Conservation (phyloP, 2,888 invertebrate genomes). For the Timema cristinae region DNA sequence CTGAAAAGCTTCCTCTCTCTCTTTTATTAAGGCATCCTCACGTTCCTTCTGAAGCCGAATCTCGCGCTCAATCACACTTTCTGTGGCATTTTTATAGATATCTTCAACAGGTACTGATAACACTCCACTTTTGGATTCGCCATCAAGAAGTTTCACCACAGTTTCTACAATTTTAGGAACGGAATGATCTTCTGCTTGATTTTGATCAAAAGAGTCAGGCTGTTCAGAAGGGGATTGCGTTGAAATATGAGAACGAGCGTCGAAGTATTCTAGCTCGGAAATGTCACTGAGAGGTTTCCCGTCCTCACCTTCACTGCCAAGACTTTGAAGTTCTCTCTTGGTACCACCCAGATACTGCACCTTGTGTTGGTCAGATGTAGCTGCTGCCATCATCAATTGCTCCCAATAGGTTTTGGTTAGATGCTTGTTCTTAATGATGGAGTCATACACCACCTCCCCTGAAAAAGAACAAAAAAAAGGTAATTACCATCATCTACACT, state of each 20-base stretch:
- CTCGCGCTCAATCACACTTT: slow-evolving; percentile 48
- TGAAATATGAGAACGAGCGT: slow-evolving; percentile 29
- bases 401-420: slow-evolving; percentile 41
- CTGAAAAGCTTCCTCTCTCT: slow-evolving; percentile 28
- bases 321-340: slow-evolving; percentile 10
- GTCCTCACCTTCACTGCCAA: slow-evolving; percentile 21
- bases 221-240: slow-evolving; percentile 24
- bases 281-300: slow-evolving; percentile 28
- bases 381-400: slow-evolving; percentile 37
- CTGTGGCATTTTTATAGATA: slow-evolving; percentile 30
- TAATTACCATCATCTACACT: too few relatives aligned
- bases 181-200: neutral
- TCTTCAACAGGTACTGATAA: slow-evolving; percentile 3
- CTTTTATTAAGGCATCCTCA: slow-evolving; percentile 42
- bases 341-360: neutral
- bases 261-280: slow-evolving; percentile 31
- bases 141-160: slow-evolving; percentile 25
- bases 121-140: neutral
- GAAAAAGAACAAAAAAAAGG: slow-evolving; percentile 23
- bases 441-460: slow-evolving; percentile 40
- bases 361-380: slow-evolving; percentile 23
- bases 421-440: slow-evolving; percentile 40
- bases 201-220: slow-evolving; percentile 18
- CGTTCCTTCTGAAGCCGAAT: slow-evolving; percentile 47
- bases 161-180: slow-evolving; percentile 32